These are phyloP conservation scores for Tichodroma muraria DNA, from an alignment of 2,113 vertebrate species.

Conservation along the genomic window DNA sequence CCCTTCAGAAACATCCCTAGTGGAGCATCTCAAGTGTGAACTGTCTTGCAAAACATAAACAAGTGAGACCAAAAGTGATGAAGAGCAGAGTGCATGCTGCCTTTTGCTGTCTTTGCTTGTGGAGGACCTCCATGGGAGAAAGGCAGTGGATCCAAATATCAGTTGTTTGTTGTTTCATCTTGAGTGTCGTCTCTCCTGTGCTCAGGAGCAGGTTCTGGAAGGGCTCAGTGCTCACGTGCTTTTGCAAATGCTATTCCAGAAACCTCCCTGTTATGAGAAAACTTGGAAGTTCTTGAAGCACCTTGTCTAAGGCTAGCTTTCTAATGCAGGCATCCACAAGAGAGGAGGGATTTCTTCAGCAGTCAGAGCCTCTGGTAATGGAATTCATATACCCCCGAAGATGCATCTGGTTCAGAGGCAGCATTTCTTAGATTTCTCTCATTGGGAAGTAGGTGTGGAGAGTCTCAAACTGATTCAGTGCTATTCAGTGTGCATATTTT, in stretches of 20 bases:
- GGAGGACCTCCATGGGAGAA: background rate
- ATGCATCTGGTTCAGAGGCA: background rate
- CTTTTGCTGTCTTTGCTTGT: background rate
- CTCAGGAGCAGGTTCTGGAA: background rate
- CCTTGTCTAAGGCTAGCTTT: background rate
- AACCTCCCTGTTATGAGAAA: background rate
- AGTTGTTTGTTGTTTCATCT: background rate
- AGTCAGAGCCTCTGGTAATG: background rate
- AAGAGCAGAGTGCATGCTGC: background rate
- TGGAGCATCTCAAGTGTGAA: background rate
- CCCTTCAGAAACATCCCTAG: background rate
- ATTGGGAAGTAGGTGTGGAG: background rate
- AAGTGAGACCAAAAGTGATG: background rate
- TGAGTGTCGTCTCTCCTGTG: background rate
- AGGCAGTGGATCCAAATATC: background rate
- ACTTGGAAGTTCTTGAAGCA: background rate
- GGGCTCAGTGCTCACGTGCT: background rate
- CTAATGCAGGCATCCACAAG: background rate
- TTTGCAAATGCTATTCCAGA: background rate
- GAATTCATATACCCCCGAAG: background rate
- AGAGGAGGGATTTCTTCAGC: background rate
- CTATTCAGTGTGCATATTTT: background rate
- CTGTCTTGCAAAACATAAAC: background rate
- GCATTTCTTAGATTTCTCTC: background rate
- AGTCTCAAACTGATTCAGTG: background rate